Evolutionary conservation across 1,140 invertebrate genomes (phyloP).

Genomic region (Leptinotarsa texana): DNA sequence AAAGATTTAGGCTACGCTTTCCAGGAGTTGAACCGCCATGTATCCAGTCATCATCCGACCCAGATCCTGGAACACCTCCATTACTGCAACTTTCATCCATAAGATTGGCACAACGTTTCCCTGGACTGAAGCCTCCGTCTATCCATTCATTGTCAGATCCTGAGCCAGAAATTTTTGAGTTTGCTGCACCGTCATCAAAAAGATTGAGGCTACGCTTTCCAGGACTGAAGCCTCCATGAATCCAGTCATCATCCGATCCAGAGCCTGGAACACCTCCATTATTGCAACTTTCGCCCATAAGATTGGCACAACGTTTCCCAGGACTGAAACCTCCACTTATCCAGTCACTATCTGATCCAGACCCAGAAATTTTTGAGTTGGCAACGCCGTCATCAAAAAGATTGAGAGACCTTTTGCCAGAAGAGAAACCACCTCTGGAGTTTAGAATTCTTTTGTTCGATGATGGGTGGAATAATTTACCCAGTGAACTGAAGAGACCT

Average conservation of each 20-base stretch:
- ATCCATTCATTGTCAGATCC: slow-evolving; percentile 30
- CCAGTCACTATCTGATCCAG: slow-evolving; percentile 34
- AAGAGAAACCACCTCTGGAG: background rate
- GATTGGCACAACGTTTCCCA: slow-evolving; percentile 36
- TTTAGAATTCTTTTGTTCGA: background rate
- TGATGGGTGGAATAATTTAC: background rate
- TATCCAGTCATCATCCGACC: slow-evolving; percentile 34
- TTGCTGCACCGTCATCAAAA: background rate
- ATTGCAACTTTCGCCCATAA: slow-evolving; percentile 30
- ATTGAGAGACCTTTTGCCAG: slow-evolving; percentile 17
- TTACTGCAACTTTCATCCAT: slow-evolving; percentile 14
- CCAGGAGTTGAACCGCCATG: background rate
- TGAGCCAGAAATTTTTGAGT: slow-evolving; percentile 25
- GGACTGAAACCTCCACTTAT: slow-evolving; percentile 34
- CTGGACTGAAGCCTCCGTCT: slow-evolving; percentile 19
- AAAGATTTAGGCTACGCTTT: slow-evolving; percentile 9
- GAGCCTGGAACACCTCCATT: slow-evolving; percentile 26
- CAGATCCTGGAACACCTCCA: slow-evolving; percentile 22
- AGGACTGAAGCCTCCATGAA: slow-evolving; percentile 21
- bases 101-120: slow-evolving; percentile 34
- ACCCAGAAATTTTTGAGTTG: slow-evolving; percentile 22
- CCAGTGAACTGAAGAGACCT: background rate
- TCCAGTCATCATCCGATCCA: slow-evolving; percentile 32
- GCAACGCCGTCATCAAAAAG: slow-evolving; percentile 29
- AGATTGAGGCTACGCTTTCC: slow-evolving; percentile 13